Evolutionary conservation across 2,113 vertebrate genomes (phyloP), one percentile per base, ranked within the genome.

Genomic region (Lamprologus ornatipinnis): DNA sequence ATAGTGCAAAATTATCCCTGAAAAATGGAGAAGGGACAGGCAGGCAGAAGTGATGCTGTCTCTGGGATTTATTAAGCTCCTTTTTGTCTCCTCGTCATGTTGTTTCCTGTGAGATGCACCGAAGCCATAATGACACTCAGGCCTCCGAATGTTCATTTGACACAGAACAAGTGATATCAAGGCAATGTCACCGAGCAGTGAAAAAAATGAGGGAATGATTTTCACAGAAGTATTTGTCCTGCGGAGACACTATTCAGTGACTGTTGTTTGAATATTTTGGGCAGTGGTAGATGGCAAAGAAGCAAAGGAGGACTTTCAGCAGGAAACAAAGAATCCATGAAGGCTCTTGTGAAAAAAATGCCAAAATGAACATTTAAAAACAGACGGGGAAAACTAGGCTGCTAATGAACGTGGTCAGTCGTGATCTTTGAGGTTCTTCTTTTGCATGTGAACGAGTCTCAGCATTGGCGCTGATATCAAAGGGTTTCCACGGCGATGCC

Each of bases 1-100:
- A 99, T 99, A 99, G 98, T 99, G 98, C 98, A 98, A 98, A 97
- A 90, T 91, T 96, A 97, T 97, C 97, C 97, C 98, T 97, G 97
- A 80, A 94, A 87, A 89, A 81, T 28, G 12, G 85, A 80, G 58
- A 82, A 79, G 40, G 53, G 95, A 95, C 95, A 96, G 96, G 95
- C 95, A 97, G 97, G 97, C 96, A 97, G 96, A 95, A 90, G 70
- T 80, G 88, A 70, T 33, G 53, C 78, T 28, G 51, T 80, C 80
- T 84, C 86, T 58, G 83, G 83, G 51, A 73, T 75, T 83, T 28
- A 73, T 79, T 11, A 31, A 31, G n/a, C 47, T 70, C 21, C 5
- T 45, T 33, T 31, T 79, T 57, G 40, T 28, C 75, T 35, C 81
- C 79, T 89, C 9, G 21, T 47, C 55, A 35, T 15, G 17, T 78